phyloP scores from a whole-genome alignment of 2,797 vertebrate genomes.

The Rhinogobio ventralis region DNA sequence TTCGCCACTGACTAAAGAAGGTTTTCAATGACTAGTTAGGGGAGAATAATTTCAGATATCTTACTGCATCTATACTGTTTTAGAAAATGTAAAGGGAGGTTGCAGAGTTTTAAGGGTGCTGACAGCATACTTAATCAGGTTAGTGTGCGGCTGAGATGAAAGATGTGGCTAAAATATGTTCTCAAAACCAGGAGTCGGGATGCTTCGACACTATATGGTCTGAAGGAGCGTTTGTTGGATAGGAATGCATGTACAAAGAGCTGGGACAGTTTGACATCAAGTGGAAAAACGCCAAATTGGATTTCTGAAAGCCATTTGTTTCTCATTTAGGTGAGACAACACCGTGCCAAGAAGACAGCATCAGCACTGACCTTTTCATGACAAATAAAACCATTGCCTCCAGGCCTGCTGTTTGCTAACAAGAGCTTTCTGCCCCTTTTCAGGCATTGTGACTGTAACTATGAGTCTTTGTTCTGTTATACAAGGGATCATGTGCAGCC shows the following conservation, averaged over 20 bases:
- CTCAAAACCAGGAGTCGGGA: not conserved
- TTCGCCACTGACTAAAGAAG: not conserved
- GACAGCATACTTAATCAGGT: not conserved
- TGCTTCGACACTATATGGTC: not conserved
- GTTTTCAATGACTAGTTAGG: not conserved
- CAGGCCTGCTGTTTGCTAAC: not conserved
- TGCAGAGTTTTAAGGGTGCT: not conserved
- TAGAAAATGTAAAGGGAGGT: not conserved
- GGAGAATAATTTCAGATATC: not conserved
- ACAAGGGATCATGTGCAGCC: not conserved
- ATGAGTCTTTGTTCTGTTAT: slow-evolving; percentile 9
- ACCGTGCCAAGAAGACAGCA: not conserved
- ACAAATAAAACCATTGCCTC: slow-evolving; percentile 6
- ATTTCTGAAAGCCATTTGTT: not conserved
- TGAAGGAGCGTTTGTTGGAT: not conserved
- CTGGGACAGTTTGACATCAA: not conserved
- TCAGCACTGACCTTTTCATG: not conserved
- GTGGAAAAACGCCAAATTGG: not conserved
- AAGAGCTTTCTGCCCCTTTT: not conserved
- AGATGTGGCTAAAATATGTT: not conserved
- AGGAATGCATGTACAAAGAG: not conserved
- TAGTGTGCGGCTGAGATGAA: not conserved
- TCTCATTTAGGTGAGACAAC: not conserved
- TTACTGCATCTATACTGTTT: not conserved
- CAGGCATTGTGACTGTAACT: not conserved